phyloP scores from a whole-genome alignment of 2,888 invertebrate species.

The Agrilus mali region DNA sequence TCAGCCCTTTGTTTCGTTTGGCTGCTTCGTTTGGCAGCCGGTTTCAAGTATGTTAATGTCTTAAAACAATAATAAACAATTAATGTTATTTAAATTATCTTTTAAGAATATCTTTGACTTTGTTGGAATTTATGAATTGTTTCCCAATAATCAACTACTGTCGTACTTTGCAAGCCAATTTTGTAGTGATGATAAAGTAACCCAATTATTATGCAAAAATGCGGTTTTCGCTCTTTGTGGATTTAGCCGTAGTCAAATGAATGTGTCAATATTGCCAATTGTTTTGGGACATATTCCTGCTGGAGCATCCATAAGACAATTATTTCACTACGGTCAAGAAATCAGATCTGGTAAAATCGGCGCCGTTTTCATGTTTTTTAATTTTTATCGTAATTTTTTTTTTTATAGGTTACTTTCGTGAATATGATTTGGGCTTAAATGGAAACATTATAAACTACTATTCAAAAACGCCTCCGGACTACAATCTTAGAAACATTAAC shows the following conservation, averaged over 20 bases:
- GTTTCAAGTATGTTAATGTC: constrained; percentile 37
- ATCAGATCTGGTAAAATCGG: constrained; percentile 8
- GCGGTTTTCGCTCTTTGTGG: constrained; percentile 53
- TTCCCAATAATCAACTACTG: constrained; percentile 43
- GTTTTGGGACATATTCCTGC: constrained; percentile 16
- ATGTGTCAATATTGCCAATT: constrained; percentile 24
- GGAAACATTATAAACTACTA: constrained; percentile 18
- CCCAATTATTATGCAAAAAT: constrained; percentile 50
- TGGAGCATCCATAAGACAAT: constrained; percentile 15
- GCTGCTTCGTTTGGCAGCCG: constrained; percentile 22
- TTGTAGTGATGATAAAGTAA: constrained; percentile 43
- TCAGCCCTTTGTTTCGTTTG: constrained; percentile 22
- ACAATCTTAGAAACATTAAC: constrained; percentile 27
- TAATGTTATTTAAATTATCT: constrained; percentile 11
- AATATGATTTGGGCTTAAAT: constrained; percentile 8
- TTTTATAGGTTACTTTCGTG: too few species aligned
- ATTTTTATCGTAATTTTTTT: too few species aligned
- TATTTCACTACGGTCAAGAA: constrained; percentile 17
- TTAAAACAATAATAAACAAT: constrained; percentile 15
- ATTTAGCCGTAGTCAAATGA: constrained; percentile 42
- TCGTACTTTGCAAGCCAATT: constrained; percentile 38
- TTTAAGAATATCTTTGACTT: constrained; percentile 29
- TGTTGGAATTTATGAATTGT: constrained; percentile 47
- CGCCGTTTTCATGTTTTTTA: too few species aligned
- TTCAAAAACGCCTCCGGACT: constrained; percentile 25